Base-by-base conservation (phyloP, 2,113 vertebrate genomes). In the Canis aureus region DNA sequence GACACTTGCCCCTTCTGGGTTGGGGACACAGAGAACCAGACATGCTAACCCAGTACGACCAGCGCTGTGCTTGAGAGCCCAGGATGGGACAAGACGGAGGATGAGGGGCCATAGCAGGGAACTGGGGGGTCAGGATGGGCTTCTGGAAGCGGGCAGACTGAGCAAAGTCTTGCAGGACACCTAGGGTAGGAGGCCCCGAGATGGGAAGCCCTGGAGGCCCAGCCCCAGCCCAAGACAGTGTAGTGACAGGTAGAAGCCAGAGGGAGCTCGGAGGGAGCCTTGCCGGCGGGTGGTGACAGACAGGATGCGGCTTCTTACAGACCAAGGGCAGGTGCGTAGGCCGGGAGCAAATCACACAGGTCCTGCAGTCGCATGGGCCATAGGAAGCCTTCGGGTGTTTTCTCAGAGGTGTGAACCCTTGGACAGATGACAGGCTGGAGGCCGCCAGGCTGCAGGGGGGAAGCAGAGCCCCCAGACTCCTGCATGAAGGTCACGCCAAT, bases 251-350 rank as follows among this genome's bases (percentile, higher is more conserved):
- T 15, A 86, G 59, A 59, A 25, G n/a, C 27, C 76, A 62, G 66
- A 38, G 32, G 51, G 19, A 38, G 19, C 11, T 7, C 0, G 51
- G 20, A 29, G 43, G 43, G 12, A 49, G 89, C 35, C 83, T n/a
- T 66, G 53, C 1, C 0, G 0, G 5, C 17, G 1, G 1, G 20
- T 11, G 22, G 43, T 12, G 9, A 17, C 27, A 53, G 17, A 25
- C 0, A 0, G 32, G 66, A 43, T 23, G 1, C 57, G 23, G 38
- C 20, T 93, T 32, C 83, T 74, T 59, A 1, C 5, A 35, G 38
- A 19, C 27, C 62, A 10, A 35, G 32, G 57, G 62, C 17, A 32
- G 67, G 27, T 38, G 15, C 32, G 15, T 11, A 7, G 57, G 22
- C 23, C 43, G 57, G 62, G 51, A 67, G 43, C 27, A 82, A 83